A percentile compares a stretch with the other conserved stretches of the same genome.
Conservation (phyloP, 2,113 vertebrate species). For the Atlantisia rogersi region DNA sequence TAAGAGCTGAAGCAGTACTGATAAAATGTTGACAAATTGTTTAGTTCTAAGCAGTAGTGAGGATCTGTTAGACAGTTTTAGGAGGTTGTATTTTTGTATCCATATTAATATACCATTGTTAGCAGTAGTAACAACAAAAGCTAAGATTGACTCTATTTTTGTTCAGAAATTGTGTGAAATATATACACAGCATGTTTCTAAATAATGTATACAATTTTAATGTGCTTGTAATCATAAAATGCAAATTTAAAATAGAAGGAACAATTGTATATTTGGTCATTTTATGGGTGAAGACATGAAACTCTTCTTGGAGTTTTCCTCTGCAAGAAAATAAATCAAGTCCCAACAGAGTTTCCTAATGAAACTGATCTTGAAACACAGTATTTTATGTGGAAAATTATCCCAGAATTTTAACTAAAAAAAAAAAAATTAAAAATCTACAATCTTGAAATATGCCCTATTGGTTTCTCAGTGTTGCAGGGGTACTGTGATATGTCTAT, state of each 20-base stretch:
- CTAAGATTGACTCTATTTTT: background rate
- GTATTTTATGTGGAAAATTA: slow-evolving; percentile 4
- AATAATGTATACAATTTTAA: slow-evolving; percentile 29
- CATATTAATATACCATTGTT: background rate
- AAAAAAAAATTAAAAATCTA: background rate
- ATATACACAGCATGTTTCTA: background rate
- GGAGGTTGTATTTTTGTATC: background rate
- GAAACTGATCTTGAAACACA: slow-evolving; percentile 19
- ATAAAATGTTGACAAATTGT: background rate
- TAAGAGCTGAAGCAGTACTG: background rate
- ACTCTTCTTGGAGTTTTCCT: background rate
- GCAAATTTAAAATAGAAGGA: slow-evolving; percentile 42
- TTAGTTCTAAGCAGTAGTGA: background rate
- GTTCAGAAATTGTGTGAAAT: background rate
- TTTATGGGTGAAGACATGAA: background rate
- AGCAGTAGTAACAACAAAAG: background rate
- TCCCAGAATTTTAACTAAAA: background rate
- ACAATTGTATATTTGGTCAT: slow-evolving; percentile 6
- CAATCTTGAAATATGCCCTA: background rate
- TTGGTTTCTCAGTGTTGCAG: background rate
- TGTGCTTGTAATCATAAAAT: slow-evolving; percentile 32
- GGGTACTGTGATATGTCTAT: background rate
- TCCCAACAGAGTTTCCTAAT: slow-evolving; percentile 25
- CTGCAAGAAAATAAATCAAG: slow-evolving; percentile 21
- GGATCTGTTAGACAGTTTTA: background rate